phyloP scores from a whole-genome alignment of 2,888 invertebrate genomes.

The Scaptomyza parva region DNA sequence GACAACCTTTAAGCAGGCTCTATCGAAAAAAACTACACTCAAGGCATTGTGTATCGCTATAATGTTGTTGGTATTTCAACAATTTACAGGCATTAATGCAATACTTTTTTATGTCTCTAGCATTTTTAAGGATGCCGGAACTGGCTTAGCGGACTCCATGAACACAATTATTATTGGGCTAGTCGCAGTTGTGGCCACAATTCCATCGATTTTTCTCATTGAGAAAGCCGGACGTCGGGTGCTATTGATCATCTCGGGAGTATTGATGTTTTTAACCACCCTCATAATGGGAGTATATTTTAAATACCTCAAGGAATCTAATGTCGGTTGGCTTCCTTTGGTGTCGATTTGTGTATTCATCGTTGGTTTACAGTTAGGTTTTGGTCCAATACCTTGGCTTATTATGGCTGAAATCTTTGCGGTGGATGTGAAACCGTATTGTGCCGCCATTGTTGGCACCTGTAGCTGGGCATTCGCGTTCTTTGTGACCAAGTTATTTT shows the following conservation, averaged over 20 bases:
- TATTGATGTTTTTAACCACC: slow-evolving; percentile 88
- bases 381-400: slow-evolving; percentile 92
- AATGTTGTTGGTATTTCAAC: slow-evolving; percentile 94
- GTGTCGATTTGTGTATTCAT: slow-evolving; percentile 90
- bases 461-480: slow-evolving; percentile 92
- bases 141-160: slow-evolving; percentile 82
- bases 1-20: slow-evolving; percentile 85
- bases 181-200: slow-evolving; percentile 87
- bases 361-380: slow-evolving; percentile 91
- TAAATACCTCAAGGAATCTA: slow-evolving; percentile 67
- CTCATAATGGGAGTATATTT: slow-evolving; percentile 89
- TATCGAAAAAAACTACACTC: slow-evolving; percentile 86
- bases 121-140: slow-evolving; percentile 87
- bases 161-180: slow-evolving; percentile 91
- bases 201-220: slow-evolving; percentile 89
- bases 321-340: slow-evolving; percentile 90
- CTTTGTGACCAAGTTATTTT: slow-evolving; percentile 89
- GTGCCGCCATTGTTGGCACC: slow-evolving; percentile 90
- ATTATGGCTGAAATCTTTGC: slow-evolving; percentile 91
- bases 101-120: slow-evolving; percentile 90
- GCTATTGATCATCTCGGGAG: slow-evolving; percentile 89
- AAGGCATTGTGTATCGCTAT: slow-evolving; percentile 89
- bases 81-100: slow-evolving; percentile 92
- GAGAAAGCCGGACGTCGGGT: slow-evolving; percentile 91
- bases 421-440: slow-evolving; percentile 90